These are phyloP conservation scores for Tupaia chinensis DNA, from an alignment of 2,113 vertebrate species.

Conservation along the genomic window DNA sequence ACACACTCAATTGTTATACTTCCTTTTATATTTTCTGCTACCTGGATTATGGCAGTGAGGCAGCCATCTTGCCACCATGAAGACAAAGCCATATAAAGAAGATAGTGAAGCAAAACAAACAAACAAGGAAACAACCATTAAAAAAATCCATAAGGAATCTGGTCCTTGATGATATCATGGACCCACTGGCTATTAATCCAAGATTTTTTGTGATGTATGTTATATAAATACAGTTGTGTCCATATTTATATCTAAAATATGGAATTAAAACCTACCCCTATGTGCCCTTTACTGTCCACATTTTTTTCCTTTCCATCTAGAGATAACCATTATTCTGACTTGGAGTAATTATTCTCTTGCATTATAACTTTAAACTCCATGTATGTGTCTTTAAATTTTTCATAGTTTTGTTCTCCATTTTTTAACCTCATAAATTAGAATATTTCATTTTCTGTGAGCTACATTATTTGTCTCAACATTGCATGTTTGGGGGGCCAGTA, in stretches of 20 bases:
- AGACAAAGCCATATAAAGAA: not conserved
- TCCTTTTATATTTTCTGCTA: not conserved
- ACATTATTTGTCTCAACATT: not conserved
- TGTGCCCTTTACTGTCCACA: not conserved
- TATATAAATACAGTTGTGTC: not conserved
- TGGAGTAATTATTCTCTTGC: not conserved
- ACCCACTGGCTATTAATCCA: not conserved
- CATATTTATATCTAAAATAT: not conserved
- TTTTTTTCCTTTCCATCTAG: not conserved
- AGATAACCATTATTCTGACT: not conserved
- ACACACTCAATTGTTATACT: not conserved
- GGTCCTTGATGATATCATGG: not conserved
- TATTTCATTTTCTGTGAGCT: not conserved
- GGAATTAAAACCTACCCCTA: not conserved
- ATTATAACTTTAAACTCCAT: not conserved
- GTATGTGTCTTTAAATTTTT: not conserved
- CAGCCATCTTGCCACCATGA: not conserved
- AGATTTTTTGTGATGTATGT: not conserved
- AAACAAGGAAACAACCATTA: not conserved
- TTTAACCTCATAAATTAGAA: not conserved
- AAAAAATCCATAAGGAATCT: not conserved
- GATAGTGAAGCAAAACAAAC: not conserved
- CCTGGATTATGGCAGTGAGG: not conserved
- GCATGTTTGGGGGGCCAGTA: not conserved
- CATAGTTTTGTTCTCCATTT: not conserved